Evolutionary conservation across 2,888 invertebrate species (phyloP), one percentile per base, ranked within the genome.

Genomic region (Drosophila subquinaria): DNA sequence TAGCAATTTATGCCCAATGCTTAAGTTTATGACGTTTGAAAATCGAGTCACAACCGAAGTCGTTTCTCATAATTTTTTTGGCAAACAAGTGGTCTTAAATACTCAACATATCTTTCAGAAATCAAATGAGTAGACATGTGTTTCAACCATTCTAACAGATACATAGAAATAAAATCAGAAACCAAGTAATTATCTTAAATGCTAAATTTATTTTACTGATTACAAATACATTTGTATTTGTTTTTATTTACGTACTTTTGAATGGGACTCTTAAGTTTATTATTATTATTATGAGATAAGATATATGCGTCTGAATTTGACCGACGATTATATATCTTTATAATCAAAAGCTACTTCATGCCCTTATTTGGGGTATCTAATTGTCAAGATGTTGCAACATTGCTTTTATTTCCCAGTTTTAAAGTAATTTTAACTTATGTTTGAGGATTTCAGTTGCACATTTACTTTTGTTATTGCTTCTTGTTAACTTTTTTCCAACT

Each of bases 1-100:
- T 45, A 36, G 23, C 43, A 69, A 57, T 57, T 69, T 50, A 64
- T 65, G 65, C 23, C 59, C 57, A 48, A 36, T 56, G 75, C 40
- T 20, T 52, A 57, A 56, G 48, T 67, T 67, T 73, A 79, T 82
- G 62, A 81, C 67, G 36, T 27, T 35, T 47, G 4, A 42, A 40
- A 36, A 42, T 23, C 59, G 30, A 42, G 27, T 59, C 27, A 10
- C 20, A 53, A n/a, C 40, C n/a, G 9, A 50, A 57, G 52, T 40
- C 33, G 11, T 23, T 35, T 42, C 15, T 40, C 20, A 40, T 45
- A 65, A 70, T 53, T 66, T 53, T 66, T 79, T 63, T 42, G 40
- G 33, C 43, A 42, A 52, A 20, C 51, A 56, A 48, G 50, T 17
- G 42, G 45, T 36, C 10, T 9, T 47, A 35, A 33, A 15, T 27